Conservation (phyloP, 35 echinoderm and acorn worm genomes). For the Heliocidaris tuberculata region DNA sequence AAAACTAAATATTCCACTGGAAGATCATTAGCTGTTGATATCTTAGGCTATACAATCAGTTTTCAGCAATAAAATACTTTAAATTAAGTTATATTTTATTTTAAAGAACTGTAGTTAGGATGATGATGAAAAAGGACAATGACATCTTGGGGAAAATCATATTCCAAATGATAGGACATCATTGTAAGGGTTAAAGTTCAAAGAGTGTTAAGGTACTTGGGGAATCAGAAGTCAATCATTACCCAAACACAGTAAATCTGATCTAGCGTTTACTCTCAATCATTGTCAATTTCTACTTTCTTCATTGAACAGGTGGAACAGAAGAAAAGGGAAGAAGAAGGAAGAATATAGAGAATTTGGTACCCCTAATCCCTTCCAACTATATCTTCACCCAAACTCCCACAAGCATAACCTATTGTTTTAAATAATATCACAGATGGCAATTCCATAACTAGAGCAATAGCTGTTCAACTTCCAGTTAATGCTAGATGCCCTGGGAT, state of each 20-base stretch:
- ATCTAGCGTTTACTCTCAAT: slow-evolving; percentile 3
- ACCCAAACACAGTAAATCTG: not conserved
- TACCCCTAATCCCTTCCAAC: not conserved
- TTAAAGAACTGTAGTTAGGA: too few relatives aligned
- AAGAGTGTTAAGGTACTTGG: not conserved
- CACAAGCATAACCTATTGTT: not conserved
- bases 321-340: not conserved
- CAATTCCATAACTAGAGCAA: not conserved
- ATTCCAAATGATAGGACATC: not conserved
- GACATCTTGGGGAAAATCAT: not conserved
- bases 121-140: too few relatives aligned
- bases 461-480: not conserved
- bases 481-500: not conserved
- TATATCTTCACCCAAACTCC: not conserved
- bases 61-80: too few relatives aligned
- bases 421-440: not conserved
- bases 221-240: not conserved
- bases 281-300: not conserved
- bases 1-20: too few relatives aligned
- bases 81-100: too few relatives aligned
- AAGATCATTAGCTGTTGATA: too few relatives aligned
- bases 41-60: too few relatives aligned
- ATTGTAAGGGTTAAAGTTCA: not conserved
- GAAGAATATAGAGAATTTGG: not conserved
- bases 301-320: not conserved